These are phyloP conservation scores for Odontothrips loti DNA, from an alignment of 2,888 invertebrate species.

Conservation along the genomic window DNA sequence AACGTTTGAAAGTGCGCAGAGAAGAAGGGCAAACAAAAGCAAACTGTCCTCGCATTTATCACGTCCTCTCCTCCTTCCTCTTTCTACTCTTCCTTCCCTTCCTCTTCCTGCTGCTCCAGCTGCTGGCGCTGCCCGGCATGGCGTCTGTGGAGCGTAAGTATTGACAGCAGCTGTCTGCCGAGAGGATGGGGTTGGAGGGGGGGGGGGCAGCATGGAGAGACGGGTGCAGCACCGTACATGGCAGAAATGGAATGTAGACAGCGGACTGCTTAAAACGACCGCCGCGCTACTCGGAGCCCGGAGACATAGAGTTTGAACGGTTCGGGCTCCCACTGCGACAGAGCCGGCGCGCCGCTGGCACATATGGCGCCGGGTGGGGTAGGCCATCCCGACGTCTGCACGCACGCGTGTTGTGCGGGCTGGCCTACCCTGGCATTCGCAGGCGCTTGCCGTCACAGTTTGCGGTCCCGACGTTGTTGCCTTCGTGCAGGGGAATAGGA, in stretches of 20 bases:
- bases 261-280: background rate
- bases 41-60: background rate
- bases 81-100: background rate
- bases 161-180: background rate
- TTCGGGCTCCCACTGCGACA: too few relatives aligned
- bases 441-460: too few relatives aligned
- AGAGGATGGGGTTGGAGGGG: background rate
- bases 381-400: too few relatives aligned
- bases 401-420: too few relatives aligned
- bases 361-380: too few relatives aligned
- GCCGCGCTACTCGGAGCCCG: too few relatives aligned
- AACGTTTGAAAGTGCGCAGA: background rate
- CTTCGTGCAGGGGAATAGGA: too few relatives aligned
- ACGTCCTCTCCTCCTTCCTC: background rate
- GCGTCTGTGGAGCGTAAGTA: background rate
- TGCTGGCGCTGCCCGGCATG: background rate
- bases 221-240: background rate
- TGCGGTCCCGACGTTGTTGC: too few relatives aligned
- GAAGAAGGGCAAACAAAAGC: background rate
- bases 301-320: too few relatives aligned
- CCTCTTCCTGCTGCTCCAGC: background rate
- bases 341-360: too few relatives aligned
- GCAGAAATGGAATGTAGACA: background rate
- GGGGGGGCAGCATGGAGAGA: background rate
- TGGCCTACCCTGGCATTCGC: too few relatives aligned